These are phyloP conservation scores for Drosophila lini DNA, from an alignment of 1,140 invertebrate species.

Conservation along the genomic window DNA sequence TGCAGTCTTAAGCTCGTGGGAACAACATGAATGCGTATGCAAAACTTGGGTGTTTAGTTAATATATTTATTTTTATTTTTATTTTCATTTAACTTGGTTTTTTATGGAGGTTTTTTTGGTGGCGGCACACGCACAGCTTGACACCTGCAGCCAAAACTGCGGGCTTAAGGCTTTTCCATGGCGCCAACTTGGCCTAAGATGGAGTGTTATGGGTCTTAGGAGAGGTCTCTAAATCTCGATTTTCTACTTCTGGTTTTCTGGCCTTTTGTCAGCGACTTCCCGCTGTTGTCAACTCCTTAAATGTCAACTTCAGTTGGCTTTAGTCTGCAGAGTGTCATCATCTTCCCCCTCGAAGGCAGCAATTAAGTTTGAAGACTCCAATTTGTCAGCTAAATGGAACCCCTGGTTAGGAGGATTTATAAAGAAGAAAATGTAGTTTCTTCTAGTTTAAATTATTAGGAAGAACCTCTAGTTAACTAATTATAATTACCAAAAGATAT, in stretches of 20 bases:
- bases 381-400: conserved; percentile 40
- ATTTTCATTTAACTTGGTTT: conserved; percentile 7
- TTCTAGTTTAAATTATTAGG: not conserved
- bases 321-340: conserved; percentile 34
- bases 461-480: not conserved
- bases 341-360: not conserved
- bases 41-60: conserved; percentile 15
- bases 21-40: conserved; percentile 55
- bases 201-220: conserved; percentile 11
- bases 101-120: conserved; percentile 28
- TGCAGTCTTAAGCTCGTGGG: conserved; percentile 52
- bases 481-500: not conserved
- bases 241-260: conserved; percentile 29
- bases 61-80: conserved; percentile 14
- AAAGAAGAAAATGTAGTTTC: not conserved
- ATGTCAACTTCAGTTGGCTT: conserved; percentile 50
- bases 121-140: conserved; percentile 76
- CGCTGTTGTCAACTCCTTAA: conserved; percentile 61
- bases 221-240: conserved; percentile 1
- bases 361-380: conserved; percentile 40
- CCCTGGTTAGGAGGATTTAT: not conserved
- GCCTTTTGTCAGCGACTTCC: conserved; percentile 62
- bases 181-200: conserved; percentile 17
- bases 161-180: conserved; percentile 35
- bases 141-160: conserved; percentile 58